A percentile compares a stretch with the other conserved stretches of the same genome.
phyloP scores from a whole-genome alignment of 2,888 invertebrate species.

The Lithophane leautieri region DNA sequence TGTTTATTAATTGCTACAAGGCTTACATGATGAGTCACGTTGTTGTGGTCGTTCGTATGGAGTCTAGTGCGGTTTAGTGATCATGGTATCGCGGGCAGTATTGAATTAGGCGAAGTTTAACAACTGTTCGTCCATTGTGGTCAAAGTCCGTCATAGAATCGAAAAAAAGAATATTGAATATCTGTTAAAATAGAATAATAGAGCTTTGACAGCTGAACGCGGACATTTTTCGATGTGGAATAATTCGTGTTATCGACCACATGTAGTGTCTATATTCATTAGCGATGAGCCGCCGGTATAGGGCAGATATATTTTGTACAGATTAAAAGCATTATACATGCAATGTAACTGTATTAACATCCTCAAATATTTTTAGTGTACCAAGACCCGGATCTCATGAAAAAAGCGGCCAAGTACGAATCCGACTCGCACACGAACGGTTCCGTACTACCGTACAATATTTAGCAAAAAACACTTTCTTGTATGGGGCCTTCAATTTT shows the following conservation, averaged over 20 bases:
- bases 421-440: too few species aligned
- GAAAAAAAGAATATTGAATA: neutral
- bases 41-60: slow-evolving; percentile 37
- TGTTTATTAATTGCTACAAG: slow-evolving; percentile 79
- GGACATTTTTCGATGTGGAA: neutral
- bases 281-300: neutral
- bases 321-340: neutral
- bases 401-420: neutral
- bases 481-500: too few species aligned
- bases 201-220: neutral
- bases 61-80: slow-evolving; percentile 34
- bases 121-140: too few species aligned
- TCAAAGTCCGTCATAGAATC: neutral
- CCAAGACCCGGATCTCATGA: neutral
- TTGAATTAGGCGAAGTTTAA: too few species aligned
- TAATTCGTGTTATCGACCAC: slow-evolving; percentile 11
- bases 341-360: neutral
- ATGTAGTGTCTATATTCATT: slow-evolving; percentile 21
- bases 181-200: neutral
- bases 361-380: neutral
- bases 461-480: too few species aligned
- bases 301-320: neutral
- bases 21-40: slow-evolving; percentile 66
- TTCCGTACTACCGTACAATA: too few species aligned
- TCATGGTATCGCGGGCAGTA: slow-evolving; percentile 4